Base-by-base conservation (phyloP, 2,113 vertebrate genomes). In the Callipepla squamata region DNA sequence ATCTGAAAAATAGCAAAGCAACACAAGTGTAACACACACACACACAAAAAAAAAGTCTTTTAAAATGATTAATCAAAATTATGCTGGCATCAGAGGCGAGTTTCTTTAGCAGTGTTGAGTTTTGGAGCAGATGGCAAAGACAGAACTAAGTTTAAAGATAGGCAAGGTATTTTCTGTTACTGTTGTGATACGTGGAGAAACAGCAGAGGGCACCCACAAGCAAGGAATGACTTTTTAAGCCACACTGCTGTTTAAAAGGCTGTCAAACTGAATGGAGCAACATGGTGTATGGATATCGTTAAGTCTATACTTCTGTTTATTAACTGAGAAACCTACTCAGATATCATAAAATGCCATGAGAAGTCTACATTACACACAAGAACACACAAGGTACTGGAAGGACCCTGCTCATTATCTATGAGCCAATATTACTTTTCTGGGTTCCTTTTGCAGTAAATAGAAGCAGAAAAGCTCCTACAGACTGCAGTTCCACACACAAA, bases 121-220 rank as follows among this genome's bases (percentile, higher is more conserved):
- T n/a, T 26, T 47, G 34, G 25, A 65, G 14, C 30, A 9, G n/a
- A 34, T n/a, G 18, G 19, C n/a, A 76, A 89, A 72, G 44, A 11
- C 28, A 53, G 61, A 20, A 3, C 4, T 57, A 15, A 68, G 25
- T 51, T 87, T 34, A 11, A 72, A 72, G 22, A 17, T 0, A 1
- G 7, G 38, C 7, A 36, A 69, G 45, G 32, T 45, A 48, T 76
- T 73, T 68, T n/a, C 34, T 48, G 68, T 36, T 88, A 26, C 22
- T 69, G 82, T 26, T n/a, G 8, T 55, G 44, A 53, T 45, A 34
- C 1, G 11, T 1, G 7, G 0, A 58, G 48, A 19, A 80, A 87
- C 94, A 82, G 93, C 59, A 94, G 96, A 90, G 79, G 92, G 90
- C 76, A 0, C 57, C 76, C 89, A 55, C 62, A 77, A 80, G 85